Evolutionary conservation across 2,888 invertebrate genomes (phyloP), one percentile per base, ranked within the genome.

Genomic region (Harpagoxenus sublaevis): DNA sequence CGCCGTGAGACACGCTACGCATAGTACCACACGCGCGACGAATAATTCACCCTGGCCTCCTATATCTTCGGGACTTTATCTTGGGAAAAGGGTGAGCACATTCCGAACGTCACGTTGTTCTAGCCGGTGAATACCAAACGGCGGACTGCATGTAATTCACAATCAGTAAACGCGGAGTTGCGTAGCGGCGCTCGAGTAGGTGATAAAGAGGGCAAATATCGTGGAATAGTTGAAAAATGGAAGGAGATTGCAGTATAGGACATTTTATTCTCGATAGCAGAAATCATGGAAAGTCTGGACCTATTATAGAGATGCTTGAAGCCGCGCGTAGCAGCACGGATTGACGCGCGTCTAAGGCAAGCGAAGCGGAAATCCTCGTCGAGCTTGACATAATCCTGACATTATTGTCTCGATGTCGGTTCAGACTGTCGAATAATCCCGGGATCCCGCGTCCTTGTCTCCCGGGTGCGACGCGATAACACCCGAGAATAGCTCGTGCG

Each of bases 351-450:
- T 55, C 66, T 45, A 77, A 42, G 65, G 63, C 51, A 78, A 70
- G 77, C 77, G 82, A 55, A n/a, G 63, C 62, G 35, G 62, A 74
- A 55, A 79, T 57, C 73, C 74, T 78, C 84, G 71, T 88, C 83
- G 85, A 79, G 62, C 86, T 74, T 83, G 85, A 75, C 84, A 84
- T 90, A 92, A 92, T 90, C 91, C 90, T 42, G 84, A 88, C 85
- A 91, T 79, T 79, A 79, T 92, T 92, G 92, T 91, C 89, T 90
- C 90, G 86, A 75, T 75, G 86, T 87, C 83, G 66, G 85, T 86
- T 85, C 74, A 84, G 85, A 78, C 81, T 88, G 63, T 35, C 85
- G 87, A 86, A 91, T 91, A 90, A 90, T 90, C 90, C 90, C 79
- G 73, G 85, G 51, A 73, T 74, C 75, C 31, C 23, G 79, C 70